Evolutionary conservation across 1,140 invertebrate genomes (phyloP), one percentile per base, ranked within the genome.

Genomic region (Cotesia glomerata): DNA sequence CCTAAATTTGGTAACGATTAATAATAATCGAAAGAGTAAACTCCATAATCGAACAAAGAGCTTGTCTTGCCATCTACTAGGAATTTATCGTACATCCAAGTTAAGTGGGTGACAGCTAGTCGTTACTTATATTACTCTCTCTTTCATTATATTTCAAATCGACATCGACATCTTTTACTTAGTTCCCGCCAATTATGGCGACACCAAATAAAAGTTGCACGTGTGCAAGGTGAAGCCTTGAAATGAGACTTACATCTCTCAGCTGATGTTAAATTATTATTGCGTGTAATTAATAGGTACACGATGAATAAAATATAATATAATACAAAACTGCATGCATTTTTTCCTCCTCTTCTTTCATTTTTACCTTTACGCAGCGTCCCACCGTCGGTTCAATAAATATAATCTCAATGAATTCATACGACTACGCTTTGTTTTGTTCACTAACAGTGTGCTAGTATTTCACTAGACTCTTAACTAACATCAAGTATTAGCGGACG

Each of bases 61-160:
- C 67, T 54, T 54, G 39, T 9, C 51, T 58, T 5, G 36, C 35
- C 67, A 45, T 45, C 39, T 45, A 45, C 39, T 56, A 45, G 67
- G 67, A 69, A 59, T 69, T 69, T 39, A 36, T 45, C 13, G 62
- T 49, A 18, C 16, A 64, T 45, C 35, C 3, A 34, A 16, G 11
- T 61, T 61, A 76, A 66, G 76, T 76, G 76, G 75, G 76, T 79
- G 76, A 77, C 69, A 75, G 70, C 39, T 49, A 54, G 62, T 75
- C 72, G 69, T 66, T 74, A 26, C 26, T 26, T 26, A 26, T 26
- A 26, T 26, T 26, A 75, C 76, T 73, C 74, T 69, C 14, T 67
- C 14, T 66, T 51, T 49, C 8, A 7, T 4, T 16, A 34, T 36
- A 16, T 39, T 18, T 61, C 5, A 32, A 18, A 11, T 13, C 26